Evolutionary conservation across 2,797 vertebrate species (phyloP).

Genomic region (Cheirogaleus major): DNA sequence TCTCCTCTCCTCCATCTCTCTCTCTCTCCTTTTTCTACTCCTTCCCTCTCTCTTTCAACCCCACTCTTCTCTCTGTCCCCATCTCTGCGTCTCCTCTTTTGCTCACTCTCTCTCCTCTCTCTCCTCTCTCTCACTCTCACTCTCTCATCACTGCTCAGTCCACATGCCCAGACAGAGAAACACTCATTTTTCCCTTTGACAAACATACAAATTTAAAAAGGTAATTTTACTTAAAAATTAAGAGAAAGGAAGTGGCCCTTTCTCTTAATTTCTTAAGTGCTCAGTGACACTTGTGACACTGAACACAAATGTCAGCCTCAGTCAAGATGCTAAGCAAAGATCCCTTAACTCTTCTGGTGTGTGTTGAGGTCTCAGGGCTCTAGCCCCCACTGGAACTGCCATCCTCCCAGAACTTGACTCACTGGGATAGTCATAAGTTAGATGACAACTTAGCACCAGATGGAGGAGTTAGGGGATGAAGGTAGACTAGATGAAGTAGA

Average conservation of each 20-base stretch:
- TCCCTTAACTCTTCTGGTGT: not conserved
- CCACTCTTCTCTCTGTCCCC: not conserved
- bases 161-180: not conserved
- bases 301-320: not conserved
- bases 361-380: not conserved
- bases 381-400: not conserved
- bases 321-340: not conserved
- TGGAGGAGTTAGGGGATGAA: not conserved
- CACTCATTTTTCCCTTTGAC: not conserved
- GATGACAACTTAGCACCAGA: not conserved
- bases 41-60: no score
- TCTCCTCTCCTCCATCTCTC: not conserved
- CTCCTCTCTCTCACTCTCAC: not conserved
- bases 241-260: not conserved
- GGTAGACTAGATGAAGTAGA: not conserved
- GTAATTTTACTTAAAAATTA: slow-evolving; percentile 39
- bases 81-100: not conserved
- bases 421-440: not conserved
- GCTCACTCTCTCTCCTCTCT: not conserved
- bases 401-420: not conserved
- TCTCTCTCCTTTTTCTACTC: not conserved
- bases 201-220: not conserved
- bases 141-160: not conserved
- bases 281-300: no score
- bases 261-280: no score